Evolutionary conservation across 2,888 invertebrate species (phyloP), one percentile per base, ranked within the genome.

Genomic region (Cantharis flavilabris): DNA sequence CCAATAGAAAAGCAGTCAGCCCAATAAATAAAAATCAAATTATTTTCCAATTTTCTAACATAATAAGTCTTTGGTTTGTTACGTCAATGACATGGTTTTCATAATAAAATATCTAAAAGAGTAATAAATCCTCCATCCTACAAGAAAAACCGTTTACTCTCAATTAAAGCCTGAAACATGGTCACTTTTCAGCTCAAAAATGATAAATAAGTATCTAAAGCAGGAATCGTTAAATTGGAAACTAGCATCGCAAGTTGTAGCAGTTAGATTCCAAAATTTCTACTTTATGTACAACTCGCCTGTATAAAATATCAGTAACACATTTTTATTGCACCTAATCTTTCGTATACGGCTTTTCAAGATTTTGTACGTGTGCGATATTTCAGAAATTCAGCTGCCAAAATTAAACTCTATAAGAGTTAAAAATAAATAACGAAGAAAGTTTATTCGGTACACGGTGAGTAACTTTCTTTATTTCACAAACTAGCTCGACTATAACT

Each of bases 21-120:
- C 7, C 65, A 67, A 67, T 18, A 14, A 23, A 67, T 67, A 67
- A 67, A 67, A 67, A 13, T 49, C 49, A 49, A 49, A 49, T 49
- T 49, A 49, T 49, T 49, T 49, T 49, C 49, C 49, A 7, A n/a
- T n/a, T 49, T 49, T n/a, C 49, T 49, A 49, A 67, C n/a, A 67
- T 67, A 67, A 67, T 26, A 67, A 67, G 65, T 67, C 65, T 67
- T 67, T 67, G 65, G 65, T 67, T 67, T 67, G n/a, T 23, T 67
- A 67, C 65, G 20, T 67, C 20, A 20, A 67, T 23, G 65, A 67
- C 65, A 67, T 23, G 16, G 65, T n/a, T 67, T 67, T 67, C 4
- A 13, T 20, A 67, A 20, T 18, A 20, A 64, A 64, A 18, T 18
- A 64, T 49, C n/a, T n/a, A 49, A 49, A 49, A 49, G 7, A n/a